A percentile compares a stretch with the other conserved stretches of the same genome.
Evolutionary conservation across 2,113 vertebrate species (phyloP).

Genomic region (Entomyzon cyanotis): DNA sequence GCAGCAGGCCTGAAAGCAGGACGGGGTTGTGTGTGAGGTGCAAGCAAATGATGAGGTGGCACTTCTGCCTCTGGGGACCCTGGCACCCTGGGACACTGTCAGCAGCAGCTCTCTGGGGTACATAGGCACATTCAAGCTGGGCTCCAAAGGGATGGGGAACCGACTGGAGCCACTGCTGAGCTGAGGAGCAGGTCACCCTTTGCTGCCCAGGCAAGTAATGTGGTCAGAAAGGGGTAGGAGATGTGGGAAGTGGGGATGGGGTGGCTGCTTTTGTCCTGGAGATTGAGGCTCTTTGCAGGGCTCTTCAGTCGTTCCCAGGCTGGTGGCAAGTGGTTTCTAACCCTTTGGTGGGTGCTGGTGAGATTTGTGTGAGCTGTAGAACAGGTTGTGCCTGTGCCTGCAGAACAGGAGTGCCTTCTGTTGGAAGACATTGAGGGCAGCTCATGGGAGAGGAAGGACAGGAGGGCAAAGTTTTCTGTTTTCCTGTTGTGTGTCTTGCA

Average conservation of each 20-base stretch:
- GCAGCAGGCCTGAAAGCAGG: conserved; percentile 18
- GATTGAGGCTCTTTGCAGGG: background rate
- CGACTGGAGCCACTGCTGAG: background rate
- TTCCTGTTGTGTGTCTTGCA: background rate
- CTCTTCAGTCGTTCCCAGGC: background rate
- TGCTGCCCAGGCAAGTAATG: background rate
- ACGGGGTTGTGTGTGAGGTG: background rate
- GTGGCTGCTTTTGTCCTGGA: background rate
- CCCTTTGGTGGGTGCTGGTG: background rate
- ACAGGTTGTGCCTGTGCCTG: background rate
- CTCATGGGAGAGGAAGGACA: background rate
- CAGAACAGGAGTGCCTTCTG: background rate
- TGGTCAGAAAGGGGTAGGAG: background rate
- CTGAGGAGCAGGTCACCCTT: background rate
- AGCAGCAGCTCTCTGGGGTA: background rate
- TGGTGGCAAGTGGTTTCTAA: background rate
- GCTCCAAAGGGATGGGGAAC: background rate
- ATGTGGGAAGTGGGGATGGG: background rate
- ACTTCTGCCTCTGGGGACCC: background rate
- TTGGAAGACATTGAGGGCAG: background rate
- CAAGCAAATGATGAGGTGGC: background rate
- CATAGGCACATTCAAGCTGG: background rate
- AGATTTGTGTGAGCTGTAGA: background rate
- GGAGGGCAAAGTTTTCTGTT: background rate
- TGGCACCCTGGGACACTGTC: rapidly evolving